phyloP scores from a whole-genome alignment of 2,888 invertebrate genomes.

The Ctenicera cuprea region DNA sequence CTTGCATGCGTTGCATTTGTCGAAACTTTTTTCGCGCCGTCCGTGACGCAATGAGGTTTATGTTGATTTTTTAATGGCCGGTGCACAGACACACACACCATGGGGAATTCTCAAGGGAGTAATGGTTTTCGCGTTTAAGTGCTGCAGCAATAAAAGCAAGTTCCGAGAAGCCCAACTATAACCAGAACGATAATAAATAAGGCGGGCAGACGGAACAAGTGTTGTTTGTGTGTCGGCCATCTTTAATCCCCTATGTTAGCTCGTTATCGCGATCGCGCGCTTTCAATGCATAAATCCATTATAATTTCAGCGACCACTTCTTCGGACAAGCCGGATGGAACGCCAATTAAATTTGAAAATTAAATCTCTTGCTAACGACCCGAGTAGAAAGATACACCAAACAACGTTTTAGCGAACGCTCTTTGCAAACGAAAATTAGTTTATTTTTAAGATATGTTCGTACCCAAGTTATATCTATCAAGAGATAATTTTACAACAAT shows the following conservation, averaged over 20 bases:
- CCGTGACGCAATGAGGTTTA: background rate
- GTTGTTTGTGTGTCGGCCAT: slow-evolving; percentile 38
- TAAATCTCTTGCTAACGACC: slow-evolving; percentile 31
- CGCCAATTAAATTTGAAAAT: slow-evolving; percentile 48
- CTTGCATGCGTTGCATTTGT: slow-evolving; percentile 42
- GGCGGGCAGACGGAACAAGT: slow-evolving; percentile 37
- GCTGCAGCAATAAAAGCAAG: background rate
- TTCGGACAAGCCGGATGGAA: slow-evolving; percentile 33
- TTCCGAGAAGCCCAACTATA: slow-evolving; percentile 30
- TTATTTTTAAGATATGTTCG: too few species aligned
- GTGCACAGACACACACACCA: background rate
- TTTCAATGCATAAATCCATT: slow-evolving; percentile 46
- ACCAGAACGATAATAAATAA: slow-evolving; percentile 39
- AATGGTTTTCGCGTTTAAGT: slow-evolving; percentile 13
- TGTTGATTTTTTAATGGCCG: slow-evolving; percentile 9
- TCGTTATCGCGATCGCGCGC: slow-evolving; percentile 45
- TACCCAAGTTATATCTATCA: too few species aligned
- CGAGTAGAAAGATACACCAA: background rate
- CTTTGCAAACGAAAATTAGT: background rate
- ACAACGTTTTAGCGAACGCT: too few species aligned
- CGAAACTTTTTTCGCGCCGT: slow-evolving; percentile 40
- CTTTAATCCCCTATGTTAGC: slow-evolving; percentile 29
- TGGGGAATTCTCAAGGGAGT: slow-evolving; percentile 5
- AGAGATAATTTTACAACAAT: too few species aligned
- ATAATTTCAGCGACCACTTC: slow-evolving; percentile 41